These are phyloP conservation scores for Ceuthmochares aereus DNA, from an alignment of 2,113 vertebrate genomes.

Conservation along the genomic window DNA sequence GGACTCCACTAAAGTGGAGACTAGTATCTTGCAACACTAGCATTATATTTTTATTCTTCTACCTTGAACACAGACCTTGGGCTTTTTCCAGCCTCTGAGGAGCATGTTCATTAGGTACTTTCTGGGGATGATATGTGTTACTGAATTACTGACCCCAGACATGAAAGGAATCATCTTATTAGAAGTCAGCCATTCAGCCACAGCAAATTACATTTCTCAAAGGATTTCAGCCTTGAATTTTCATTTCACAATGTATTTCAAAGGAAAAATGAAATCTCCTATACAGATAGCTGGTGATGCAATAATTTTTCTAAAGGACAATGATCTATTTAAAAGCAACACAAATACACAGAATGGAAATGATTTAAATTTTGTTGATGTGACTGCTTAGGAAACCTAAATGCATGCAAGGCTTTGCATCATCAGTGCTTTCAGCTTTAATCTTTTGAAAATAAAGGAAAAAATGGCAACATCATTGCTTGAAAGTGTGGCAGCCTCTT, in stretches of 20 bases:
- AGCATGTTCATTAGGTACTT: neutral
- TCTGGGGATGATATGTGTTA: neutral
- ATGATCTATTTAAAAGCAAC: neutral
- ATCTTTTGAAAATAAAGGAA: neutral
- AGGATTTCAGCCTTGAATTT: slow-evolving; percentile 31
- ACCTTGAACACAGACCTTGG: neutral
- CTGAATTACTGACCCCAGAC: slow-evolving; percentile 13
- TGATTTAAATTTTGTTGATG: neutral
- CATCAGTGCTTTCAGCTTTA: slow-evolving; percentile 11
- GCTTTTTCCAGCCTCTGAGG: neutral
- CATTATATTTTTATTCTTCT: neutral
- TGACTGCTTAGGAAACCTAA: slow-evolving; percentile 20
- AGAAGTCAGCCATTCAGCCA: neutral
- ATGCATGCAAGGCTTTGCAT: neutral
- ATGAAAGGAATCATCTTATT: neutral
- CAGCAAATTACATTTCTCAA: slow-evolving; percentile 6
- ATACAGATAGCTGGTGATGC: neutral
- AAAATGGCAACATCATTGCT: neutral
- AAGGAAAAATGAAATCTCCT: neutral
- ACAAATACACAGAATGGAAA: neutral
- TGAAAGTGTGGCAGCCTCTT: neutral
- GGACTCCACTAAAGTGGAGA: neutral
- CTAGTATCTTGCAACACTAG: neutral
- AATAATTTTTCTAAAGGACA: neutral
- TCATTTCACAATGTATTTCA: neutral